Evolutionary conservation across 2,113 vertebrate genomes (phyloP).

Genomic region (Lontra canadensis): DNA sequence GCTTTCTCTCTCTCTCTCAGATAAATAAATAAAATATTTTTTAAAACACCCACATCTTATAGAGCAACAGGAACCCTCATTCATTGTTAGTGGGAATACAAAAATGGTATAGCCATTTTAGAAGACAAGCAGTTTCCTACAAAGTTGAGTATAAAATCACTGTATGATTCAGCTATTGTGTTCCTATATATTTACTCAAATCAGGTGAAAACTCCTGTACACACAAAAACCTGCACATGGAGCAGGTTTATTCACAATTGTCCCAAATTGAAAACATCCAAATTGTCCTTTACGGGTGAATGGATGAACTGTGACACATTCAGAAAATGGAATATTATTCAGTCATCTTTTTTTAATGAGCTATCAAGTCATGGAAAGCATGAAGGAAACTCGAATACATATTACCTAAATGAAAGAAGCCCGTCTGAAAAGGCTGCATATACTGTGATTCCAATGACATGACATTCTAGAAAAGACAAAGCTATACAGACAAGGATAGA

Average conservation of each 20-base stretch:
- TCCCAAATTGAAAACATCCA: not conserved
- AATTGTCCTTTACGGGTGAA: not conserved
- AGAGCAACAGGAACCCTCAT: not conserved
- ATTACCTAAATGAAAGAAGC: not conserved
- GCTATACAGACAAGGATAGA: not conserved
- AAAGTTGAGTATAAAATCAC: not conserved
- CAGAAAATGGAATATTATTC: not conserved
- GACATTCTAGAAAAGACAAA: not conserved
- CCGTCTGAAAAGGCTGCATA: not conserved
- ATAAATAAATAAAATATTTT: not conserved
- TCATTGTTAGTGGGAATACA: not conserved
- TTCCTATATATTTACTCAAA: not conserved
- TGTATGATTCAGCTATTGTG: not conserved
- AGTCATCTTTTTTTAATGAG: not conserved
- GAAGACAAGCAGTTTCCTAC: not conserved
- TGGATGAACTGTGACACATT: not conserved
- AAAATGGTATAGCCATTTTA: not conserved
- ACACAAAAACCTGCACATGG: not conserved
- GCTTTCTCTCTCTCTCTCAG: too few species aligned
- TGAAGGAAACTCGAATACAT: not conserved
- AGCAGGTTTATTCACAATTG: constrained; percentile 1
- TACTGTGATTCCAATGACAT: not conserved
- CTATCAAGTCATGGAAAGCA: not conserved
- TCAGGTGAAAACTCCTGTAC: not conserved
- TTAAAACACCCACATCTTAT: not conserved